These are phyloP conservation scores for Drosophila subpulchrella DNA, from an alignment of 1,140 invertebrate genomes.

Conservation along the genomic window DNA sequence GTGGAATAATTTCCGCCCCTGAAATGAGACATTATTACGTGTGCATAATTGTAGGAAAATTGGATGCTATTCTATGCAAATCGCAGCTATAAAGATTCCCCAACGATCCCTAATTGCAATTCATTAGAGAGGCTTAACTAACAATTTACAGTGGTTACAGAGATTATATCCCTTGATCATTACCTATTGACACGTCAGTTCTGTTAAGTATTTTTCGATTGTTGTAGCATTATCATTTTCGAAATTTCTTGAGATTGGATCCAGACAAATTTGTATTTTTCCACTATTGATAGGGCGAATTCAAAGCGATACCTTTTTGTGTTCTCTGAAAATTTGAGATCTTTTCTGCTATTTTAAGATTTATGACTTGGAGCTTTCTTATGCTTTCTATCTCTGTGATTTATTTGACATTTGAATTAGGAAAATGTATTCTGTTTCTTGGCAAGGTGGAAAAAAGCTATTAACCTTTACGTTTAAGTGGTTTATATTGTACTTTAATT, in stretches of 20 bases:
- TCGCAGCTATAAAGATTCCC: constrained; percentile 5
- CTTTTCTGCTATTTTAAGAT: constrained; percentile 4
- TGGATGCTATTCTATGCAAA: background rate
- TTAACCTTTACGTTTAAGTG: background rate
- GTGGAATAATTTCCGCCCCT: constrained; percentile 37
- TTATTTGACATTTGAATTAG: background rate
- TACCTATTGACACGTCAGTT: background rate
- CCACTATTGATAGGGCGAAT: constrained; percentile 6
- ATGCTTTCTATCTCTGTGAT: background rate
- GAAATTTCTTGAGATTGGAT: background rate
- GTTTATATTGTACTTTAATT: background rate
- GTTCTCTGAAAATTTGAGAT: background rate
- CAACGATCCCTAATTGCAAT: constrained; percentile 26
- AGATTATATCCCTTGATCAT: constrained; percentile 1
- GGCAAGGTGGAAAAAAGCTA: background rate
- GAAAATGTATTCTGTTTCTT: background rate
- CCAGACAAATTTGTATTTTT: constrained; percentile 11
- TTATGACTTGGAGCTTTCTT: background rate
- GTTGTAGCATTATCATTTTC: constrained; percentile 1
- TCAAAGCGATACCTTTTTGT: background rate
- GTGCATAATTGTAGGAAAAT: constrained; percentile 18
- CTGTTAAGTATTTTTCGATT: background rate
- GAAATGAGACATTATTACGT: constrained; percentile 23
- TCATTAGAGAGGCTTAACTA: background rate
- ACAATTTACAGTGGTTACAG: constrained; percentile 1